Evolutionary conservation across 2,888 invertebrate genomes (phyloP).

Genomic region (Philereme transversata): DNA sequence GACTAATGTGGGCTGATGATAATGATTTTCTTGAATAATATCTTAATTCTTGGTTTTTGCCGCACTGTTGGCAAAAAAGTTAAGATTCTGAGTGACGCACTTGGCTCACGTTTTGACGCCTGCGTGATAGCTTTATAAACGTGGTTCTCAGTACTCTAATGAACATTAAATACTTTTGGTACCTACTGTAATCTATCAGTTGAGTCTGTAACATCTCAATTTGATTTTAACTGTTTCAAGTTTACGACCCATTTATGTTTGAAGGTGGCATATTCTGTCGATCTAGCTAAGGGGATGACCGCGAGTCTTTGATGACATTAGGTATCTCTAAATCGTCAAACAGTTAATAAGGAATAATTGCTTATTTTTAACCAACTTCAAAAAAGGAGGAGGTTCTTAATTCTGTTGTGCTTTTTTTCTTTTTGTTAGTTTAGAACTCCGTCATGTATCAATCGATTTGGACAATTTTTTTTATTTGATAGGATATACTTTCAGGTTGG

Average conservation of each 20-base stretch:
- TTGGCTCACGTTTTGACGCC: conserved; percentile 45
- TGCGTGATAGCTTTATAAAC: conserved; percentile 14
- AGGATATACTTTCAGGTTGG: no score
- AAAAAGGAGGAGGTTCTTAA: no score
- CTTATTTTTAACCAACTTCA: no score
- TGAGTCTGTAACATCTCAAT: not conserved
- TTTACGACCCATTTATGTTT: not conserved
- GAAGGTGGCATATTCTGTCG: conserved; percentile 9
- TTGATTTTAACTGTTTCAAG: not conserved
- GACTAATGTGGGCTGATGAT: no score
- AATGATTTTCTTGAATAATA: no score
- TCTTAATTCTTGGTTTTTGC: not conserved
- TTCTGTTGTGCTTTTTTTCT: no score
- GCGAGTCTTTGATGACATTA: conserved; percentile 13
- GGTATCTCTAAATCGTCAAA: no score
- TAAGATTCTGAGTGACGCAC: conserved; percentile 46
- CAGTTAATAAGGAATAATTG: no score
- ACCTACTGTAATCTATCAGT: not conserved
- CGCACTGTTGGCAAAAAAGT: conserved; percentile 38
- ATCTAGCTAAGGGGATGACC: conserved; percentile 9
- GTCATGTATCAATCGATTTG: no score
- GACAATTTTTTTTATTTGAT: no score
- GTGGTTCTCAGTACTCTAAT: not conserved
- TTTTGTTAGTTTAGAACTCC: no score
- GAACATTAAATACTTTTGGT: not conserved